Evolutionary conservation across 2,797 vertebrate genomes (phyloP).

Genomic region (Rhabdophis nuchalis): DNA sequence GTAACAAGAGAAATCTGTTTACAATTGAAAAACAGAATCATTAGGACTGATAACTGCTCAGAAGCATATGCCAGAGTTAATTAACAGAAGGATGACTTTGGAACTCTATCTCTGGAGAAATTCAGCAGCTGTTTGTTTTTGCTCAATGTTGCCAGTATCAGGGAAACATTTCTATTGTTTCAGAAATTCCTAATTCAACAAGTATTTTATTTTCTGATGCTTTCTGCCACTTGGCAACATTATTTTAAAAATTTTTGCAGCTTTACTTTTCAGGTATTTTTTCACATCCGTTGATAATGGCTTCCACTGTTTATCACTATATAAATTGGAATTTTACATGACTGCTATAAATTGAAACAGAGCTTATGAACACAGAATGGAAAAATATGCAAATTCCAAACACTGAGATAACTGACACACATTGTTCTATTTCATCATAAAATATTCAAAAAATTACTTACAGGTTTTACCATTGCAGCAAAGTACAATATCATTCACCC

Average conservation of each 20-base stretch:
- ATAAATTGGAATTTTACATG: not conserved
- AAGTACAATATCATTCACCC: constrained; percentile 99
- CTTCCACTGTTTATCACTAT: not conserved
- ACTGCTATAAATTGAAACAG: not conserved
- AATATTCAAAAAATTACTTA: constrained; percentile 71
- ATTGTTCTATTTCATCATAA: not conserved
- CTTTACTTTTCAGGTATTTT: not conserved
- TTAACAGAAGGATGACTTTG: not conserved
- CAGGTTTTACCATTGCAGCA: constrained; percentile 98
- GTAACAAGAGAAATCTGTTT: not conserved
- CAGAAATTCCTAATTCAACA: not conserved
- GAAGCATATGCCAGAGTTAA: not conserved
- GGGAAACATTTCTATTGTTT: not conserved
- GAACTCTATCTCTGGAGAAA: not conserved
- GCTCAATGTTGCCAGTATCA: not conserved
- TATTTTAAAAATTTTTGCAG: not conserved
- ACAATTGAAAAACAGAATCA: constrained; percentile 21
- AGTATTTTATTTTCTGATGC: not conserved
- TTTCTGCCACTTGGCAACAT: not conserved
- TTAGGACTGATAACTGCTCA: not conserved
- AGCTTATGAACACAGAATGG: not conserved
- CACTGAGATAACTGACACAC: not conserved
- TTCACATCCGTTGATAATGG: not conserved
- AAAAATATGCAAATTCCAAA: not conserved
- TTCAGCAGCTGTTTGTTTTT: not conserved